Conservation (phyloP, 2,113 vertebrate species). For the Hippoglossus stenolepis region DNA sequence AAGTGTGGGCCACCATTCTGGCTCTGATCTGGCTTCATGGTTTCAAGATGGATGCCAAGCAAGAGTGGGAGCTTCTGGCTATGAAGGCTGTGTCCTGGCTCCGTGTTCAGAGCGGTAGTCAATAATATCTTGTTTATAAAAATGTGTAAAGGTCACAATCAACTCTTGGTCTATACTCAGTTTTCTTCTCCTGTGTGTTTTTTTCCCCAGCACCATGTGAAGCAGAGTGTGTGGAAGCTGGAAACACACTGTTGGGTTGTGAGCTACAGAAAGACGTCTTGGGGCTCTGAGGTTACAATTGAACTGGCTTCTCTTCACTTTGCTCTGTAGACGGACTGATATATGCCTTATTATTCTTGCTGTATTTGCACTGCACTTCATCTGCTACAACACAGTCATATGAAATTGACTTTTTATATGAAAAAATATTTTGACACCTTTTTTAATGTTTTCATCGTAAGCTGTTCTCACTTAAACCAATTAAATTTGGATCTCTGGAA, state of each 20-base stretch:
- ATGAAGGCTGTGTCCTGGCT: constrained; percentile 83
- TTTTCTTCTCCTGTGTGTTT: background rate
- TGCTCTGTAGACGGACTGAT: too few species aligned
- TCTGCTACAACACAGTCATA: too few species aligned
- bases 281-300: background rate
- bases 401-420: too few species aligned
- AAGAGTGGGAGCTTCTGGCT: constrained; percentile 84
- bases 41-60: constrained; percentile 67
- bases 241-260: constrained; percentile 61
- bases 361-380: too few species aligned
- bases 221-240: constrained; percentile 68
- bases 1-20: constrained; percentile 85
- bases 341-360: too few species aligned
- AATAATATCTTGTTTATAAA: too few species aligned
- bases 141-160: background rate
- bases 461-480: too few species aligned
- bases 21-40: constrained; percentile 86
- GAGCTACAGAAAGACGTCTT: constrained; percentile 49
- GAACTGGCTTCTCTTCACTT: background rate
- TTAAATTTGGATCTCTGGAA: too few species aligned
- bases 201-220: constrained; percentile 45
- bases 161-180: background rate
- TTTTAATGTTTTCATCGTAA: too few species aligned
- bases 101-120: constrained; percentile 71
- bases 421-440: too few species aligned